Evolutionary conservation across 2,797 vertebrate genomes (phyloP), one percentile per base, ranked within the genome.

Genomic region (Decapterus maruadsi): DNA sequence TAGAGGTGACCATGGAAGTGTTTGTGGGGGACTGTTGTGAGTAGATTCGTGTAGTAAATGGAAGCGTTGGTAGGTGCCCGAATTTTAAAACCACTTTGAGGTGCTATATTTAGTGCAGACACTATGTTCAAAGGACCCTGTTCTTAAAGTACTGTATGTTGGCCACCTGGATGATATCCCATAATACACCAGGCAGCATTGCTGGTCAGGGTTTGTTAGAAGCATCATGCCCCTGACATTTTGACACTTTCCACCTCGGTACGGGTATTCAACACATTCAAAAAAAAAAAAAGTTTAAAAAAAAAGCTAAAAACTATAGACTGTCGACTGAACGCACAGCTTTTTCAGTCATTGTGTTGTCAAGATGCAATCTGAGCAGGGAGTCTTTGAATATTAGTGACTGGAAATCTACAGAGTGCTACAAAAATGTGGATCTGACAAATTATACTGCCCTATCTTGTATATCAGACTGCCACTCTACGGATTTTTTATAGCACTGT

Each of bases 1-100:
- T 92, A 88, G 85, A 86, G 58, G 78, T 85, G 86, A 87, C 66
- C 79, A 77, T 59, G 87, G 56, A 92, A 90, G 91, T 93, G 89
- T 90, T 90, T 77, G 61, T 84, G 57, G 78, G 79, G 50, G 79
- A 79, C 59, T 73, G 87, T 82, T 77, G 46, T 53, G 86, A 74
- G 84, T 86, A 87, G 80, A 81, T 76, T 66, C 86, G 63, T 67
- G 62, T 86, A 78, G 83, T 59, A 74, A 80, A 68, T 59, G 66
- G 51, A 82, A 73, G 72, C 67, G 59, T 80, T 46, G 80, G 78
- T 72, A 65, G 82, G 75, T 91, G 81, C 73, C 82, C 72, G 20
- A 51, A 80, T 87, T 79, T 79, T 62, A 67, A 87, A 89, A 85
- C 72, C 78, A 89, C 86, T 85, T 79, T 75, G 68, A 86, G 84